Conservation (phyloP, 1,140 invertebrate species). For the Drosophila funebris region DNA sequence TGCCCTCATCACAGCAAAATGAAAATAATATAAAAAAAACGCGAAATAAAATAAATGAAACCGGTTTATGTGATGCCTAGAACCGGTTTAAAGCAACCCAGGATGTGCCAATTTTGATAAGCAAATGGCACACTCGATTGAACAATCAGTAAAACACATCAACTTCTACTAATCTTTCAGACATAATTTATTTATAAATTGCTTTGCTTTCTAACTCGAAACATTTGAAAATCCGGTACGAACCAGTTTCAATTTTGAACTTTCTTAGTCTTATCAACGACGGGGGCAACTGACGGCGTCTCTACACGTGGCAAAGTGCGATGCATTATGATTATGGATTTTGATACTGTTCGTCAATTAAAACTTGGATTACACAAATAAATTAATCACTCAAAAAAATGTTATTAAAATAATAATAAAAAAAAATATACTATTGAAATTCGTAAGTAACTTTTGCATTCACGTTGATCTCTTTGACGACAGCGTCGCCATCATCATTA, state of each 20-base stretch:
- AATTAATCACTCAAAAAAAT: slow-evolving; percentile 5
- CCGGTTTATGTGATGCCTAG: slow-evolving; percentile 46
- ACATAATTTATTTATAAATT: slow-evolving; percentile 47
- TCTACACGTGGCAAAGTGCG: slow-evolving; percentile 8
- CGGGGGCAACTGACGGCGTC: background rate
- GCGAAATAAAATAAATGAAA: slow-evolving; percentile 31
- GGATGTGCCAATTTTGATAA: slow-evolving; percentile 74
- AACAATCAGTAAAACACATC: slow-evolving; percentile 12
- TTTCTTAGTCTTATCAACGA: slow-evolving; percentile 37
- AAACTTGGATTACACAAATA: slow-evolving; percentile 9
- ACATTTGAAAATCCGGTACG: slow-evolving; percentile 1
- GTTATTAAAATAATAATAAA: background rate
- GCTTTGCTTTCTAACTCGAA: slow-evolving; percentile 24
- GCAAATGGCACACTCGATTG: background rate
- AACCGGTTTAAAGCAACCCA: slow-evolving; percentile 62
- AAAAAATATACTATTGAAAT: slow-evolving; percentile 16
- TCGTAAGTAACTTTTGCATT: slow-evolving; percentile 60
- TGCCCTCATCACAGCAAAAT: slow-evolving; percentile 49
- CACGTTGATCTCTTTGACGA: slow-evolving; percentile 65
- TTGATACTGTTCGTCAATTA: slow-evolving; percentile 44
- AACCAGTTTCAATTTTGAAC: slow-evolving; percentile 37
- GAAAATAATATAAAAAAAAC: too few relatives aligned
- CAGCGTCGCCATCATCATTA: slow-evolving; percentile 53
- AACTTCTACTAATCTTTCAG: slow-evolving; percentile 27
- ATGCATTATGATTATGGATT: slow-evolving; percentile 27